phyloP scores from a whole-genome alignment of 1,140 invertebrate species.

The Leptopilina clavipes region DNA sequence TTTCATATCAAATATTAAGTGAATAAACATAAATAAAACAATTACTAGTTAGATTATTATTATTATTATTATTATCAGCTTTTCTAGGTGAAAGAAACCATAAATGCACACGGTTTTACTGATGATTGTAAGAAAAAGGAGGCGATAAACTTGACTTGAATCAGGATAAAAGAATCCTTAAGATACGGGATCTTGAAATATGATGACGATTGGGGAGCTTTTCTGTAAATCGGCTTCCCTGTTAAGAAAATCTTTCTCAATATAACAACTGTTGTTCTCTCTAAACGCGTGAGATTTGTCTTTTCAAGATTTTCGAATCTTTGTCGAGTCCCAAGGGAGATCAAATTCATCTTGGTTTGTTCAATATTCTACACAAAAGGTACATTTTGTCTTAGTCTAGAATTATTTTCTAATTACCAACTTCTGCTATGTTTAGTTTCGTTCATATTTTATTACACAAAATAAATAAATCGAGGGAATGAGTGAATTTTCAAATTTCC shows the following conservation, averaged over 20 bases:
- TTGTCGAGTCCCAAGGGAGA: not conserved
- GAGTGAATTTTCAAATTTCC: too few species aligned
- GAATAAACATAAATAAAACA: not conserved
- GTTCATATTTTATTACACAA: too few species aligned
- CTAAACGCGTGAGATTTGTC: not conserved
- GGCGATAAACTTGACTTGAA: not conserved
- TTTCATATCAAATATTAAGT: too few species aligned
- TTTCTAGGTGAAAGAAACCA: not conserved
- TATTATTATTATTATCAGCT: too few species aligned
- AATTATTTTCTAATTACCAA: too few species aligned
- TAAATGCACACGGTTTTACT: not conserved
- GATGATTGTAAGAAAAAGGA: not conserved
- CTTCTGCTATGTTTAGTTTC: too few species aligned
- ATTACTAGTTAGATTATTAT: too few species aligned
- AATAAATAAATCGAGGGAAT: too few species aligned
- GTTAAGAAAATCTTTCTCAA: conserved; percentile 24
- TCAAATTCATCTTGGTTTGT: too few species aligned
- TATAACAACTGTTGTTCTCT: not conserved
- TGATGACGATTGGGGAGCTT: conserved; percentile 16
- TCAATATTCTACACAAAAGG: too few species aligned
- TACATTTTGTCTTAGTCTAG: too few species aligned
- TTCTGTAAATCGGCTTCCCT: conserved; percentile 4
- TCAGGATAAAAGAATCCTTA: not conserved
- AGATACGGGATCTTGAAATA: conserved; percentile 15
- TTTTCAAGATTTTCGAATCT: not conserved